Evolutionary conservation across 2,113 vertebrate species (phyloP).

Genomic region (Odontesthes bonariensis): DNA sequence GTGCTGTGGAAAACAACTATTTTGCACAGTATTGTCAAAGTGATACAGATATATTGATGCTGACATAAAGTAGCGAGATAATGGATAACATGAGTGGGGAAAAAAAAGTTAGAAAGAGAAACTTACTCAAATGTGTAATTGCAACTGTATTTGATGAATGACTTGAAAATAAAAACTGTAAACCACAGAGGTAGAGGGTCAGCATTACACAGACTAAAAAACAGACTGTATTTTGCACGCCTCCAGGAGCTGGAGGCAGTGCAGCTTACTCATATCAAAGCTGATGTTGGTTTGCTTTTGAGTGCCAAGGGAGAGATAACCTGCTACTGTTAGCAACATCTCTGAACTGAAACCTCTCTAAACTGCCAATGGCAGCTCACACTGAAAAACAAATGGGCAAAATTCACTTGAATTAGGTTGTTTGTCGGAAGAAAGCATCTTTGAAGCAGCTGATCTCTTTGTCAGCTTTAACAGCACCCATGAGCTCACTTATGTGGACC

Average conservation of each 20-base stretch:
- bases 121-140: no score
- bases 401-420: constrained; percentile 27
- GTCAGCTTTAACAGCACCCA: constrained; percentile 36
- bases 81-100: no score
- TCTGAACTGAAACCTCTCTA: constrained; percentile 55
- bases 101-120: no score
- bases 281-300: constrained; percentile 57
- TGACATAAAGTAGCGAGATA: no score
- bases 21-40: no score
- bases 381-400: constrained; percentile 53
- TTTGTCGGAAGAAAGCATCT: constrained; percentile 17
- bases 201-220: constrained; percentile 4
- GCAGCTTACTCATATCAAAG: constrained; percentile 8
- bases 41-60: no score
- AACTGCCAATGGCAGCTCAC: constrained; percentile 44
- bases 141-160: no score
- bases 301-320: constrained; percentile 60
- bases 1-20: no score
- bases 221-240: constrained; percentile 26
- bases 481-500: constrained; percentile 46
- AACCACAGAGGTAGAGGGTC: constrained; percentile 1
- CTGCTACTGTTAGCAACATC: constrained; percentile 57
- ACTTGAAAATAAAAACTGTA: constrained; percentile 1
- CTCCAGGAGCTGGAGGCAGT: constrained; percentile 39
- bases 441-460: constrained; percentile 31